Evolutionary conservation across 1,140 invertebrate species (phyloP).

Genomic region (Drosophila simulans): DNA sequence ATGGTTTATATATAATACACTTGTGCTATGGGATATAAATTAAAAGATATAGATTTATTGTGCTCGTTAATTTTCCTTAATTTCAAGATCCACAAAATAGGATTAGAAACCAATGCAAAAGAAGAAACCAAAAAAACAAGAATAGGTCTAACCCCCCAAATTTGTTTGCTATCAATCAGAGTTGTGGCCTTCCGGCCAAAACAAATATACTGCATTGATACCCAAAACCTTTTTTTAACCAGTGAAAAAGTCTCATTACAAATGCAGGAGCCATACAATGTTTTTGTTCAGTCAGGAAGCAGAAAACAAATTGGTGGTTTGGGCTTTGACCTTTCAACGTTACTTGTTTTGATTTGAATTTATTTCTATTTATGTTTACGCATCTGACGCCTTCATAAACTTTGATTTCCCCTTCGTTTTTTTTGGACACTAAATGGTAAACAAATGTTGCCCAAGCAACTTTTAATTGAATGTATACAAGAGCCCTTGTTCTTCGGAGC

Average conservation of each 20-base stretch:
- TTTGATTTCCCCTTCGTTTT: conserved; percentile 51
- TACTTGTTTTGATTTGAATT: conserved; percentile 48
- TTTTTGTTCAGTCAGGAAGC: conserved; percentile 14
- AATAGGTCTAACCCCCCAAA: neutral
- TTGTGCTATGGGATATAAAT: too few relatives aligned
- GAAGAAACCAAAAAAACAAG: conserved; percentile 3
- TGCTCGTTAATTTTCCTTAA: too few relatives aligned
- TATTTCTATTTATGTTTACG: conserved; percentile 41
- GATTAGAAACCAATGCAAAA: conserved; percentile 49
- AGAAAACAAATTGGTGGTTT: conserved; percentile 18
- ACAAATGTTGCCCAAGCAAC: conserved; percentile 69
- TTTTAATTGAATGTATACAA: conserved; percentile 74
- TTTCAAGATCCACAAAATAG: neutral
- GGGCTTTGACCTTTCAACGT: conserved; percentile 27
- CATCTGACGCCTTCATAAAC: conserved; percentile 61
- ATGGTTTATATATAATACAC: too few relatives aligned
- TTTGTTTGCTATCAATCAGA: conserved; percentile 71
- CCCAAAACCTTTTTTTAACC: conserved; percentile 49
- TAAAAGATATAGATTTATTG: too few relatives aligned
- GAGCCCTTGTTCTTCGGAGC: conserved; percentile 14
- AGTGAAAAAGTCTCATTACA: conserved; percentile 54
- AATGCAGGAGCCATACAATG: conserved; percentile 44
- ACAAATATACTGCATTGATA: conserved; percentile 63
- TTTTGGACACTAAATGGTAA: conserved; percentile 57
- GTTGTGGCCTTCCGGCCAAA: conserved; percentile 32